These are phyloP conservation scores for Phalloptychus januarius DNA, from an alignment of 2,797 vertebrate species.

Conservation along the genomic window DNA sequence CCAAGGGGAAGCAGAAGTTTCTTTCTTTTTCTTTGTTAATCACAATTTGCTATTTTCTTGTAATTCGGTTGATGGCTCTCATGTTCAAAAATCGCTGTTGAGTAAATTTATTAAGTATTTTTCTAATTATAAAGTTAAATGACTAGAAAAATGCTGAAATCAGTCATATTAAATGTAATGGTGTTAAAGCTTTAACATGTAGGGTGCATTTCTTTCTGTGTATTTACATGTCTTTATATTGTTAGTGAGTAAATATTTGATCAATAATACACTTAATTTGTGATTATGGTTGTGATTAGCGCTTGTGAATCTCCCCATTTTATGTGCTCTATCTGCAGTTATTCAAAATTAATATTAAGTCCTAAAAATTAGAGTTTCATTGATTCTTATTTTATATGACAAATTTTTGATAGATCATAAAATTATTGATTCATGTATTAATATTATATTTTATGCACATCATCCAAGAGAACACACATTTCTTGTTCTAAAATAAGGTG, in stretches of 20 bases:
- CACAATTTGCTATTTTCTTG: slow-evolving; percentile 15
- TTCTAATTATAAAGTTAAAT: background rate
- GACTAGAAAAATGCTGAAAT: background rate
- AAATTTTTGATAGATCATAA: background rate
- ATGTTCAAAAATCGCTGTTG: background rate
- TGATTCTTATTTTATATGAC: background rate
- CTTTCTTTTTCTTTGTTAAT: background rate
- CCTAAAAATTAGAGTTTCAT: background rate
- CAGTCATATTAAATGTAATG: background rate
- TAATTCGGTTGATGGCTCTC: background rate
- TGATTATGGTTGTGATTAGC: background rate
- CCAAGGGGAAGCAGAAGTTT: slow-evolving; percentile 14
- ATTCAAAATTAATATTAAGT: background rate
- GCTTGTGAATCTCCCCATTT: background rate
- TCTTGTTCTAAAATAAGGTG: background rate
- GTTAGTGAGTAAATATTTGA: background rate
- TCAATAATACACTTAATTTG: background rate
- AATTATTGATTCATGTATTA: background rate
- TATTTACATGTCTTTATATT: background rate
- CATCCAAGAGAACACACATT: background rate
- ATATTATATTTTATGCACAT: background rate
- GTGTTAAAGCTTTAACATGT: background rate
- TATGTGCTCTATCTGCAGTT: background rate
- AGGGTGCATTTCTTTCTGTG: background rate
- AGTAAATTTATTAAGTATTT: background rate